Evolutionary conservation across 1,140 invertebrate genomes (phyloP).

Genomic region (Drosophila melanica): DNA sequence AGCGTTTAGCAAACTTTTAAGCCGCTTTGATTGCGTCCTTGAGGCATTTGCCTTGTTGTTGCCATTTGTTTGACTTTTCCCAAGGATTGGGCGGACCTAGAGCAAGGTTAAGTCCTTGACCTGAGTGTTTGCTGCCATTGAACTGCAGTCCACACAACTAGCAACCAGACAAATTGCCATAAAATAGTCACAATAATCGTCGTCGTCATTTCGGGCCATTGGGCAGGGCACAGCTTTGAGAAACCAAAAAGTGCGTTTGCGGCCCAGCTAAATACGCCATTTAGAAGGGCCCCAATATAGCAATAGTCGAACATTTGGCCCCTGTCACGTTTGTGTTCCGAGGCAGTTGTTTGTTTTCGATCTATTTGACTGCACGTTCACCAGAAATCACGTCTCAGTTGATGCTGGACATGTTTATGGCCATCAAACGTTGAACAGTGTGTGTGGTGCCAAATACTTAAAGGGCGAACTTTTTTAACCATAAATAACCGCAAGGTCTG

Average conservation of each 20-base stretch:
- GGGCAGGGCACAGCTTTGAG: conserved; percentile 29
- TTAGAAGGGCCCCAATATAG: conserved; percentile 57
- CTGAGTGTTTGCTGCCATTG: conserved; percentile 43
- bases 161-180: conserved; percentile 66
- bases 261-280: conserved; percentile 33
- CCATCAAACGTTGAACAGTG: conserved; percentile 35
- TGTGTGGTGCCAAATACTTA: conserved; percentile 1
- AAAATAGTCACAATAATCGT: conserved; percentile 63
- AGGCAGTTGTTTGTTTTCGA: conserved; percentile 19
- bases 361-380: conserved; percentile 40
- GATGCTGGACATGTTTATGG: conserved; percentile 33
- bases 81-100: background rate
- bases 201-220: conserved; percentile 61
- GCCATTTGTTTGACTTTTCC: background rate
- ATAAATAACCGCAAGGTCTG: conserved; percentile 44
- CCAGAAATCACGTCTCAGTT: conserved; percentile 53
- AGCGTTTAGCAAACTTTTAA: conserved; percentile 58
- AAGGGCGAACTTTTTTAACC: conserved; percentile 59
- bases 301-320: conserved; percentile 45
- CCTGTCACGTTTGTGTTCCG: conserved; percentile 53
- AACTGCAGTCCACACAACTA: conserved; percentile 41
- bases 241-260: conserved; percentile 25
- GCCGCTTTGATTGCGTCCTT: conserved; percentile 62
- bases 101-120: conserved; percentile 63
- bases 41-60: conserved; percentile 32